Percentiles rank a stretch among this genome's conserved stretches.
Evolutionary conservation across 2,888 invertebrate species (phyloP).

Genomic region (Oscheius sp.): DNA sequence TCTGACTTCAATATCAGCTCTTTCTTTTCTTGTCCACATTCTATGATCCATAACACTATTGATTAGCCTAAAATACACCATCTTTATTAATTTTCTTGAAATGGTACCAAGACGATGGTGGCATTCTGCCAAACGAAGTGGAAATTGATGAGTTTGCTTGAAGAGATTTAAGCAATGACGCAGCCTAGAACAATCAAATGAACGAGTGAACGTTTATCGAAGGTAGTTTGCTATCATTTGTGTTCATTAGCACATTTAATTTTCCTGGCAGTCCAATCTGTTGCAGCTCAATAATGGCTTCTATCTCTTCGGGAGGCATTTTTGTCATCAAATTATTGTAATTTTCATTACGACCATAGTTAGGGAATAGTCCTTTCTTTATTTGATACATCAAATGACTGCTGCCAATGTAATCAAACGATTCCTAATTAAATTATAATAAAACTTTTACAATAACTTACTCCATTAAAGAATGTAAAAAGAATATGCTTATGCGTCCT

Average conservation of each 20-base stretch:
- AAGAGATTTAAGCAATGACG: neutral
- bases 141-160: neutral
- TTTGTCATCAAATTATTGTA: neutral
- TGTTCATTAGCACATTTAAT: neutral
- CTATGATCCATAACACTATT: constrained; percentile 45
- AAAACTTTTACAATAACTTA: constrained; percentile 62
- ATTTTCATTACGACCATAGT: constrained; percentile 4
- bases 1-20: constrained; percentile 28
- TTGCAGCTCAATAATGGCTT: constrained; percentile 52
- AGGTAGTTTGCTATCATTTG: neutral
- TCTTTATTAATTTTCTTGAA: constrained; percentile 45
- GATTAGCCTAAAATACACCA: constrained; percentile 35
- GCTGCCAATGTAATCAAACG: constrained; percentile 95
- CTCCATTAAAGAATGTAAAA: constrained; percentile 86
- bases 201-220: too few species aligned
- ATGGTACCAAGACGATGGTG: constrained; percentile 63
- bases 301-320: constrained; percentile 36
- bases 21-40: constrained; percentile 29
- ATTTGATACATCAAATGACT: constrained; percentile 81
- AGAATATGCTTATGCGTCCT: constrained; percentile 73
- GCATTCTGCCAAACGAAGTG: constrained; percentile 32
- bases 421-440: constrained; percentile 75
- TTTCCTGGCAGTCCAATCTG: constrained; percentile 41
- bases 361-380: constrained; percentile 30
- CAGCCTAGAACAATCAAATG: neutral